These are phyloP conservation scores for Nymphalis io DNA, from an alignment of 1,140 invertebrate species.

Conservation along the genomic window DNA sequence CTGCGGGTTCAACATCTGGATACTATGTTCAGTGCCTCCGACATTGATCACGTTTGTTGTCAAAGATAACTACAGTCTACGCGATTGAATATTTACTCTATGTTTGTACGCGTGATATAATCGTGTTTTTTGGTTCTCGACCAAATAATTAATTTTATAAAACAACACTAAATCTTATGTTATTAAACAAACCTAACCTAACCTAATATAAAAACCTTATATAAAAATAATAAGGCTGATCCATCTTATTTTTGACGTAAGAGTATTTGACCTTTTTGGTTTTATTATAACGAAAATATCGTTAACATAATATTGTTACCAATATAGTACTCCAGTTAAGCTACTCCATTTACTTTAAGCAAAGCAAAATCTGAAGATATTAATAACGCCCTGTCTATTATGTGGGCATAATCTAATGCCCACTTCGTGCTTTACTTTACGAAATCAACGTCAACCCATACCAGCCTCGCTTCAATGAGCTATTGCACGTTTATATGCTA, in stretches of 20 bases:
- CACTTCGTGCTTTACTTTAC: conserved; percentile 40
- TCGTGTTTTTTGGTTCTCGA: not conserved
- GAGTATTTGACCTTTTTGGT: not conserved
- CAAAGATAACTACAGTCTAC: conserved; percentile 43
- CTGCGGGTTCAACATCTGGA: conserved; percentile 49
- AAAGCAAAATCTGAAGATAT: conserved; percentile 18
- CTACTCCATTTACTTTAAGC: not conserved
- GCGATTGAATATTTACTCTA: conserved; percentile 6
- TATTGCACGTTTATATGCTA: conserved; percentile 44
- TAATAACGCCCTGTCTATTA: conserved; percentile 25
- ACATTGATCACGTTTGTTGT: conserved; percentile 47
- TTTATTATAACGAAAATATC: not conserved
- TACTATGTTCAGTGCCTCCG: conserved; percentile 43
- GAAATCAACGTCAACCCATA: conserved; percentile 36
- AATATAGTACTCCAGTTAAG: not conserved
- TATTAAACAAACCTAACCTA: too few species aligned
- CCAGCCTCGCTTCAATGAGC: conserved; percentile 38
- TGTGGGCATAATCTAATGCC: conserved; percentile 26
- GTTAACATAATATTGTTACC: not conserved
- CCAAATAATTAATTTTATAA: too few species aligned
- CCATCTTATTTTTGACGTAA: not conserved
- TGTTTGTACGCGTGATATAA: not conserved
- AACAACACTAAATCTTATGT: too few species aligned
- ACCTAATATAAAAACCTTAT: too few species aligned
- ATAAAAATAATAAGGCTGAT: too few species aligned